Evolutionary conservation across 2,888 invertebrate genomes (phyloP).

Genomic region (Leptothorax acervorum): DNA sequence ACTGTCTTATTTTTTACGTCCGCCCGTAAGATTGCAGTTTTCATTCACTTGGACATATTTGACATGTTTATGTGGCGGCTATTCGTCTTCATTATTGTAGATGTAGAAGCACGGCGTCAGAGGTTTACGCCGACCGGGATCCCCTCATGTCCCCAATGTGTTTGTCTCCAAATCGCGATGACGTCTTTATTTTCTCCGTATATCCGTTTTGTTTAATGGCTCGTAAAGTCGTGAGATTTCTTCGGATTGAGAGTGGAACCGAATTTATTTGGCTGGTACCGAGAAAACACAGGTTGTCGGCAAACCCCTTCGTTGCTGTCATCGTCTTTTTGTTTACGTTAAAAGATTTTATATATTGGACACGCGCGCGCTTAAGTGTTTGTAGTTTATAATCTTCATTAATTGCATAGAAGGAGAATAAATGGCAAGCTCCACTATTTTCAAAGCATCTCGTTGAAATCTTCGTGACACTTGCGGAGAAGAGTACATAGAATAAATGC

Average conservation of each 20-base stretch:
- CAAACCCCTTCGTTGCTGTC: not conserved
- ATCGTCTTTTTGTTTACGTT: not conserved
- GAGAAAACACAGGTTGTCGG: not conserved
- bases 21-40: not conserved
- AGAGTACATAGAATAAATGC: not conserved
- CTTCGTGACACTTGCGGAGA: not conserved
- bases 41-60: conserved; percentile 9
- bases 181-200: conserved; percentile 36
- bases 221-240: not conserved
- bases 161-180: not conserved
- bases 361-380: not conserved
- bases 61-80: conserved; percentile 30
- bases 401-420: not conserved
- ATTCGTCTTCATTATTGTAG: conserved; percentile 40
- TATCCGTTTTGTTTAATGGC: conserved; percentile 21
- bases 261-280: conserved; percentile 10
- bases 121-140: not conserved
- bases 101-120: conserved; percentile 10
- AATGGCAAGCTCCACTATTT: not conserved
- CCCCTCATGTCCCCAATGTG: not conserved
- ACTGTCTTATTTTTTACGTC: conserved; percentile 11
- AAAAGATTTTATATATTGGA: conserved; percentile 17
- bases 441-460: not conserved
- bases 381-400: not conserved
- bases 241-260: not conserved